Conservation (phyloP, 2,888 invertebrate genomes). For the Drosophila acutilabella region DNA sequence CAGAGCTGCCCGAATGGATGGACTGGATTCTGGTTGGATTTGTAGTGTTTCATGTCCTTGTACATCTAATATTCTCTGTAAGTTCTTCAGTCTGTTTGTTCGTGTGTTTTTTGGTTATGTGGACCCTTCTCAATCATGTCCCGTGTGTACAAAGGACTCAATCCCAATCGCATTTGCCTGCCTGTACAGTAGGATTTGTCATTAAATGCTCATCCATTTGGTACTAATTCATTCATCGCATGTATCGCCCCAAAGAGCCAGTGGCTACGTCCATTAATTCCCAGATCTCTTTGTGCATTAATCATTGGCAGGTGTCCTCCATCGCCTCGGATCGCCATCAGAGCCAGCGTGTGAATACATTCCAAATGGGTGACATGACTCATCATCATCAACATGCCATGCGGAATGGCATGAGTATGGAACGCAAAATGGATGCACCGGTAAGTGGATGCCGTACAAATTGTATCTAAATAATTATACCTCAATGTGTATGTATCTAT, state of each 20-base stretch:
- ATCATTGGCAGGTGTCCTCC: constrained; percentile 88
- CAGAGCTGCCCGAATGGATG: constrained; percentile 93
- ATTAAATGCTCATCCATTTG: constrained; percentile 75
- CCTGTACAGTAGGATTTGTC: constrained; percentile 58
- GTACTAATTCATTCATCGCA: constrained; percentile 77
- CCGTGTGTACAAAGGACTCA: constrained; percentile 43
- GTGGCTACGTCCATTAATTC: constrained; percentile 74
- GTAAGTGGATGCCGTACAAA: constrained; percentile 86
- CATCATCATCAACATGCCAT: constrained; percentile 85
- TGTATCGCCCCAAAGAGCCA: constrained; percentile 23
- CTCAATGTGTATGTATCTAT: too few relatives aligned
- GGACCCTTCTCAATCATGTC: constrained; percentile 41
- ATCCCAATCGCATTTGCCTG: constrained; percentile 57
- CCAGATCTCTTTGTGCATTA: constrained; percentile 84
- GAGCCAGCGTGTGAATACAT: constrained; percentile 90
- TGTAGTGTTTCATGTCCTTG: constrained; percentile 94
- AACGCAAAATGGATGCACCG: constrained; percentile 91
- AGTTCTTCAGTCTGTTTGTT: constrained; percentile 54
- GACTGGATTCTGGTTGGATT: constrained; percentile 95
- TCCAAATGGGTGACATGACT: constrained; percentile 93
- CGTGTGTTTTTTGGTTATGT: constrained; percentile 1
- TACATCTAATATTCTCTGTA: constrained; percentile 94
- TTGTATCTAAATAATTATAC: too few relatives aligned
- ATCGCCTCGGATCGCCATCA: constrained; percentile 91
- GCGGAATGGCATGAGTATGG: constrained; percentile 88